These are phyloP conservation scores for Magallana gigas DNA, from an alignment of 1,140 invertebrate species.

Conservation along the genomic window DNA sequence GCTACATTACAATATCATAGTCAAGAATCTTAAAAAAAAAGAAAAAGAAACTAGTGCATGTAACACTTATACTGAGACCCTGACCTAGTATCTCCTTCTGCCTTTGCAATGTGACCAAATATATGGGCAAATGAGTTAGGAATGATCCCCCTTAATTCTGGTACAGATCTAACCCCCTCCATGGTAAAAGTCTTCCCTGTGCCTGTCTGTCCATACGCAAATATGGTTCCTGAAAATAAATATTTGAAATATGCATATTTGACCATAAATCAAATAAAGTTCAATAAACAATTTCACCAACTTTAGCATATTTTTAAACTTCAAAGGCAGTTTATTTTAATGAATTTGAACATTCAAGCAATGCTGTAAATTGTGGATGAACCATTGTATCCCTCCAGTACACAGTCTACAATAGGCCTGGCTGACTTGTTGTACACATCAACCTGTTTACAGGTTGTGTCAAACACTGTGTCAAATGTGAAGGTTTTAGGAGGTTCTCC, in stretches of 20 bases:
- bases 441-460: conserved; percentile 83
- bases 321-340: too few relatives aligned
- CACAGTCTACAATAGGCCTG: conserved; percentile 93
- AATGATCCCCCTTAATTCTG: conserved; percentile 81
- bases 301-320: too few relatives aligned
- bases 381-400: conserved; percentile 96
- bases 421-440: conserved; percentile 95
- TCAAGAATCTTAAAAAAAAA: too few relatives aligned
- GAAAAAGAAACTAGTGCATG: too few relatives aligned
- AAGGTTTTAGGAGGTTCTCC: conserved; percentile 87
- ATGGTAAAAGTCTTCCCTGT: conserved; percentile 99
- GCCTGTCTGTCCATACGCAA: conserved; percentile 99
- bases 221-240: conserved; percentile 88
- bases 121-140: conserved; percentile 82
- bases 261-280: too few relatives aligned
- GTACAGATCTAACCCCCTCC: conserved; percentile 89
- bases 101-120: conserved; percentile 83
- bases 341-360: too few relatives aligned
- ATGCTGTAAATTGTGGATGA: neutral
- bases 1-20: too few relatives aligned
- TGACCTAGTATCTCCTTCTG: conserved; percentile 89
- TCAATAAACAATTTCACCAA: too few relatives aligned
- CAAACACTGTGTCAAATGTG: conserved; percentile 88
- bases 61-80: conserved; percentile 3
- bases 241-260: too few relatives aligned